Percentiles rank a stretch among this genome's conserved stretches.
These are phyloP conservation scores for Lordiphosa fenestrarum DNA, from an alignment of 2,888 invertebrate genomes.

Conservation along the genomic window DNA sequence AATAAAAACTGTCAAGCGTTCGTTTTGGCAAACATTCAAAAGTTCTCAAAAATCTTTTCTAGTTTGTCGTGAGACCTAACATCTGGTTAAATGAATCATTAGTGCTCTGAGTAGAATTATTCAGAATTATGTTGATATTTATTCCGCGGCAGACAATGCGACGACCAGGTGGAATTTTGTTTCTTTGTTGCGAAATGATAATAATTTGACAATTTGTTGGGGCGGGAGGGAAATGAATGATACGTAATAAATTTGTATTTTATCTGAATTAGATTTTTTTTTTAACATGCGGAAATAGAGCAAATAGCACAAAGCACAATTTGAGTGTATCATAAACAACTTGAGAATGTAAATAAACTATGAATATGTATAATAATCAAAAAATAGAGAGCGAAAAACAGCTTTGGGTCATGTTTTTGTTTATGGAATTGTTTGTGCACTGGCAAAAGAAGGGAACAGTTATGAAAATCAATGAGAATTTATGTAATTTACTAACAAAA, in stretches of 20 bases:
- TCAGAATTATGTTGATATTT: slow-evolving; percentile 21
- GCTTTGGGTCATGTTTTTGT: slow-evolving; percentile 3
- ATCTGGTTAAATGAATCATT: slow-evolving; percentile 69
- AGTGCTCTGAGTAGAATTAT: slow-evolving; percentile 32
- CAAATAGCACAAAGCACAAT: slow-evolving; percentile 24
- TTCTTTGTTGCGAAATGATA: slow-evolving; percentile 42
- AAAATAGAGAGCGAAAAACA: slow-evolving; percentile 9
- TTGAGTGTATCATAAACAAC: slow-evolving; percentile 27
- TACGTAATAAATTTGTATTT: slow-evolving; percentile 7
- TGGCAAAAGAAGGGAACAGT: background rate
- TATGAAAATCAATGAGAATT: too few relatives aligned
- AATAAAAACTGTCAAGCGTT: slow-evolving; percentile 31
- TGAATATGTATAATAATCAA: slow-evolving; percentile 8
- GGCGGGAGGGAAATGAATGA: slow-evolving; percentile 4
- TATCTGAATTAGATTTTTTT: slow-evolving; percentile 4
- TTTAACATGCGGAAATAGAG: slow-evolving; percentile 9
- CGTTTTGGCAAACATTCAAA: slow-evolving; percentile 55
- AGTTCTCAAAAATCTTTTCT: slow-evolving; percentile 39
- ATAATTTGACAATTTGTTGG: slow-evolving; percentile 24
- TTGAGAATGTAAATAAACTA: slow-evolving; percentile 37
- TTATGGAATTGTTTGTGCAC: background rate
- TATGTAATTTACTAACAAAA: too few relatives aligned
- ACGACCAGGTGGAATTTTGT: slow-evolving; percentile 35
- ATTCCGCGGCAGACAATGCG: slow-evolving; percentile 55
- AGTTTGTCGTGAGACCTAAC: slow-evolving; percentile 37